These are phyloP conservation scores for Syngnathus scovelli DNA, from an alignment of 2,113 vertebrate genomes.

Conservation along the genomic window DNA sequence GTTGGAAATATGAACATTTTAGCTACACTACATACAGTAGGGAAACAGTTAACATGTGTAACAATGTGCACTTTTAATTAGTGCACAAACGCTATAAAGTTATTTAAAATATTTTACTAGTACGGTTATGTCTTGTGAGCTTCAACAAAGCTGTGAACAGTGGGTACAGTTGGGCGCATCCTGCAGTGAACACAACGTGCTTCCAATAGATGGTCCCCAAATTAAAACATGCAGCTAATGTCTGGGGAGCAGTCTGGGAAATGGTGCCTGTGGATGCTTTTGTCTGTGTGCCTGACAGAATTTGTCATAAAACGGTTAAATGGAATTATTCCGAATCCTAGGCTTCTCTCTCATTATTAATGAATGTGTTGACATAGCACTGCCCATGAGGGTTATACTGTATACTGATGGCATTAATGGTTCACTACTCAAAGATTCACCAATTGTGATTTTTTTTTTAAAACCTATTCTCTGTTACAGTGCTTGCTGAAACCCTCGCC, in stretches of 20 bases:
- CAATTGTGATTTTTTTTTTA: too few species aligned
- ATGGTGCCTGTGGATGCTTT: background rate
- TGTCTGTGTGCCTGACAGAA: background rate
- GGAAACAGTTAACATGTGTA: background rate
- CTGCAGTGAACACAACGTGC: slow-evolving; percentile 15
- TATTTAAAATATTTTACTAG: slow-evolving; percentile 4
- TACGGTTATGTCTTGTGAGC: slow-evolving; percentile 14
- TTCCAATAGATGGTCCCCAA: slow-evolving; percentile 23
- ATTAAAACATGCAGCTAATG: slow-evolving; percentile 26
- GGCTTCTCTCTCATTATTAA: background rate
- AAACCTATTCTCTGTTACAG: too few species aligned
- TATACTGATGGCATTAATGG: background rate
- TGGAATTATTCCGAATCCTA: background rate
- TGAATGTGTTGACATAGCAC: background rate
- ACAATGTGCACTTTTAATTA: slow-evolving; percentile 1
- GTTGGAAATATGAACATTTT: background rate
- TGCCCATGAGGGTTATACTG: background rate
- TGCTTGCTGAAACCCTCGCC: too few species aligned
- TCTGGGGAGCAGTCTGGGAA: slow-evolving; percentile 7
- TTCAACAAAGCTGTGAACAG: slow-evolving; percentile 2
- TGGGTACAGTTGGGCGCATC: slow-evolving; percentile 3
- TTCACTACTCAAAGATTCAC: too few species aligned
- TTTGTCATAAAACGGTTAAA: slow-evolving; percentile 1
- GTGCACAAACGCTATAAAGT: too few species aligned
- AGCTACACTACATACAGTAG: background rate